A percentile compares a stretch with the other conserved stretches of the same genome.
phyloP scores from a whole-genome alignment of 2,888 invertebrate genomes.

The Torymus aiolomorphi region DNA sequence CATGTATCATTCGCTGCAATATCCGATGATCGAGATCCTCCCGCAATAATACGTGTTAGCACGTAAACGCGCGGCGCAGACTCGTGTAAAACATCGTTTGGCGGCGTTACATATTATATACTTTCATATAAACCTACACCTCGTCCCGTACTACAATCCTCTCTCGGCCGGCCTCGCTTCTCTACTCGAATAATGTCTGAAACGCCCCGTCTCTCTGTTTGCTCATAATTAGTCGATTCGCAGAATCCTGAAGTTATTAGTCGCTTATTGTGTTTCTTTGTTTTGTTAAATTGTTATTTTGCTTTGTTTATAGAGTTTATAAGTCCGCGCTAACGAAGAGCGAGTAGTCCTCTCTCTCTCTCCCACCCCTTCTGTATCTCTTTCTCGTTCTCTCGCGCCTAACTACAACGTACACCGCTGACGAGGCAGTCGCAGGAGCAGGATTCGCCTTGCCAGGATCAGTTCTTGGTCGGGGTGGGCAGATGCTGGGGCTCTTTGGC shows the following conservation, averaged over 20 bases:
- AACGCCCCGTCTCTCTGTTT: not conserved
- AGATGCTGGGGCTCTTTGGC: conserved; percentile 25
- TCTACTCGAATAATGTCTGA: conserved; percentile 28
- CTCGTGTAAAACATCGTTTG: conserved; percentile 13
- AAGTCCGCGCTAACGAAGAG: conserved; percentile 26
- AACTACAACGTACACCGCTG: conserved; percentile 43
- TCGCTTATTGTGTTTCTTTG: conserved; percentile 11
- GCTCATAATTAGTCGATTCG: conserved; percentile 26
- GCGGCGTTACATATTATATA: conserved; percentile 26
- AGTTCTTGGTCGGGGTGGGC: conserved; percentile 67
- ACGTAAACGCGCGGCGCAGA: not conserved
- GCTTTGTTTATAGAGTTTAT: conserved; percentile 25
- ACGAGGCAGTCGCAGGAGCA: conserved; percentile 40
- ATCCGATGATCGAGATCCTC: conserved; percentile 9
- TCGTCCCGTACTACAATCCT: not conserved
- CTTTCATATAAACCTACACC: conserved; percentile 36
- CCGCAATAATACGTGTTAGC: conserved; percentile 9
- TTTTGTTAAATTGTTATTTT: not conserved
- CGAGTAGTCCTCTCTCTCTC: conserved; percentile 11
- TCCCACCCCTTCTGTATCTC: not conserved
- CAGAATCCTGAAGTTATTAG: conserved; percentile 21
- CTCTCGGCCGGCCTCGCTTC: conserved; percentile 8
- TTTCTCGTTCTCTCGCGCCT: conserved; percentile 7
- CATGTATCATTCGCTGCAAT: conserved; percentile 36
- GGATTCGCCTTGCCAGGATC: conserved; percentile 65